Evolutionary conservation across 1,140 invertebrate genomes (phyloP), one percentile per base, ranked within the genome.

Genomic region (Musca vetustissima): DNA sequence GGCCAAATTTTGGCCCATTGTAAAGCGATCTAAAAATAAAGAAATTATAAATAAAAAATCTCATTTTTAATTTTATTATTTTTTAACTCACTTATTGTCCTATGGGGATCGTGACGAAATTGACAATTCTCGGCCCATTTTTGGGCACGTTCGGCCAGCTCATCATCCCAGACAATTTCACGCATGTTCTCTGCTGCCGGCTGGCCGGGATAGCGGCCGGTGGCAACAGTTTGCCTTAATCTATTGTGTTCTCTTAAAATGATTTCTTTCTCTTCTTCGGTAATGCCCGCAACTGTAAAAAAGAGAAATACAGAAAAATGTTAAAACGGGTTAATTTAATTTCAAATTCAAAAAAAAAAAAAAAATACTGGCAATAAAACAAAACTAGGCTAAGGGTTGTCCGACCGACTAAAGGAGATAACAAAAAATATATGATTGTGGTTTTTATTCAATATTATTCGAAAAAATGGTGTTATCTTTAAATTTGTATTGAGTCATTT

Each of bases 151-250:
- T 85, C 82, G 14, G 94, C 94, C 69, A 96, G 83, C 79, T 95
- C 92, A 55, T 95, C 91, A 78, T 96, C 93, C 94, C 94, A 96
- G 74, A 89, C 92, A 88, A 95, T 89, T 85, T 93, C 90, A 83
- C 88, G 89, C 88, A 92, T 91, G 83, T 94, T 93, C 73, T 91
- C 90, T 2, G 92, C 89, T 32, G 89, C 88, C 24, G 90, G 89
- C 74, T 94, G 92, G 24, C 89, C 88, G 66, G 86, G 86, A 75
- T 94, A 88, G 75, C 89, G 87, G 49, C 93, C 93, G 59, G 90
- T 85, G 68, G 93, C 92, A 68, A 95, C 90, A n/a, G 87, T 84
- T 77, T 92, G 90, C 77, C 93, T 84, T 36, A 92, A 85, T 69
- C 87, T 86, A 84, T 95, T 95, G 84, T 95, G 93, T 72, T 89